Evolutionary conservation across 2,113 vertebrate genomes (phyloP).

Genomic region (Poeciliopsis turrubarensis): DNA sequence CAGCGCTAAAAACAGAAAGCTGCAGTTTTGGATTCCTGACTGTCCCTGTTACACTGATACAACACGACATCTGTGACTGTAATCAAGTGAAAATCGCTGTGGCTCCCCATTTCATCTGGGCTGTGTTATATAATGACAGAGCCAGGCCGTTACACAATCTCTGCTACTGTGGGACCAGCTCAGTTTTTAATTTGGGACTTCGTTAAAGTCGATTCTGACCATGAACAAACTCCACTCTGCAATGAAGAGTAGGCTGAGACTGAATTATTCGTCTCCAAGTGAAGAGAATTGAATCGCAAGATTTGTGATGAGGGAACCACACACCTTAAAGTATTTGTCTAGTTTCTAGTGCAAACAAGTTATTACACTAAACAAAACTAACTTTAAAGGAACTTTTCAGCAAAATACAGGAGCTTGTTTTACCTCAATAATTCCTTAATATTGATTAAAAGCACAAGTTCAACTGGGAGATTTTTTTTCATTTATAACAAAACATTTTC

Average conservation of each 20-base stretch:
- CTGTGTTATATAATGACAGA: slow-evolving; percentile 51
- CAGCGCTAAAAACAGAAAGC: background rate
- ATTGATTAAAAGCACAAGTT: too few species aligned
- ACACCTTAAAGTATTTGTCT: too few species aligned
- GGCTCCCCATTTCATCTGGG: slow-evolving; percentile 42
- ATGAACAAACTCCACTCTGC: slow-evolving; percentile 29
- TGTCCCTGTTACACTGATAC: background rate
- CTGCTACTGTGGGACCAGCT: slow-evolving; percentile 34
- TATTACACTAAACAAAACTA: too few species aligned
- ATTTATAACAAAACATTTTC: too few species aligned
- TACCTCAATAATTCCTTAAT: too few species aligned
- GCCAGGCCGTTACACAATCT: slow-evolving; percentile 52
- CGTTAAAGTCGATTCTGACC: slow-evolving; percentile 36
- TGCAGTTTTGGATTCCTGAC: slow-evolving; percentile 3
- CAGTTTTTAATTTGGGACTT: slow-evolving; percentile 56
- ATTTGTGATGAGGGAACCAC: background rate
- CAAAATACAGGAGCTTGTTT: too few species aligned
- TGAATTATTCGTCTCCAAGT: slow-evolving; percentile 13
- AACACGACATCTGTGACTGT: slow-evolving; percentile 32
- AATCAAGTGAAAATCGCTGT: slow-evolving; percentile 35
- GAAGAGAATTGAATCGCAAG: background rate
- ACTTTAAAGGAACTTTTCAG: too few species aligned
- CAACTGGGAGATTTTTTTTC: too few species aligned
- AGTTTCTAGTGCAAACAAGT: too few species aligned
- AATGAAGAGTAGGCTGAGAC: slow-evolving; percentile 5